A percentile compares a stretch with the other conserved stretches of the same genome.
Conservation (phyloP, 1,140 invertebrate genomes). For the Ephestia elutella region DNA sequence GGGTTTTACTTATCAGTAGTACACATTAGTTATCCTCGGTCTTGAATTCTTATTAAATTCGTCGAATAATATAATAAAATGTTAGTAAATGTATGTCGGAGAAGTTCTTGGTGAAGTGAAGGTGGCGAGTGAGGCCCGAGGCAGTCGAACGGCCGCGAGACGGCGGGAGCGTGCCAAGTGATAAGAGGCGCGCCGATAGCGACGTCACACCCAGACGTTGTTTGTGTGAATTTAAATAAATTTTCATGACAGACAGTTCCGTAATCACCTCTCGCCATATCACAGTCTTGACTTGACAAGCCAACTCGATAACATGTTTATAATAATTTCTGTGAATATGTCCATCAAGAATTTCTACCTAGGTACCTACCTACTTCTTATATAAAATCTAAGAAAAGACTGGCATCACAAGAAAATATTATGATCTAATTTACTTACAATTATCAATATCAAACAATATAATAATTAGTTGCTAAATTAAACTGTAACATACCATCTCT, state of each 20-base stretch:
- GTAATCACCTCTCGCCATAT: conserved; percentile 67
- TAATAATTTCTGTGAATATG: neutral
- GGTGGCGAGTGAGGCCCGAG: conserved; percentile 45
- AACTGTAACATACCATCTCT: too few species aligned
- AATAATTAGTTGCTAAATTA: too few species aligned
- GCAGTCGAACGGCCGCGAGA: conserved; percentile 56
- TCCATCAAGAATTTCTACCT: too few species aligned
- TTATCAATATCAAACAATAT: too few species aligned
- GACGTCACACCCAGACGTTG: conserved; percentile 72
- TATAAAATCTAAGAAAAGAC: too few species aligned
- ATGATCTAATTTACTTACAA: too few species aligned
- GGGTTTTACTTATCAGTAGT: neutral
- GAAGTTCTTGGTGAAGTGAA: conserved; percentile 24
- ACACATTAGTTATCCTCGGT: neutral
- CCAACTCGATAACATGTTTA: conserved; percentile 46
- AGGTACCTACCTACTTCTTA: too few species aligned
- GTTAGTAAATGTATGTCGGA: conserved; percentile 17
- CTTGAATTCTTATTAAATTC: neutral
- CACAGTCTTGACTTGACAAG: conserved; percentile 63
- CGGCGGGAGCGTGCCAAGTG: conserved; percentile 71
- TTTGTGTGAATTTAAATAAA: conserved; percentile 75
- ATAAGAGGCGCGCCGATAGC: conserved; percentile 72
- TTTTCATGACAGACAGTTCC: conserved; percentile 73
- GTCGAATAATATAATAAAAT: neutral
- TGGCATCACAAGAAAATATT: too few species aligned